Evolutionary conservation across 2,113 vertebrate genomes (phyloP), one percentile per base, ranked within the genome.

Genomic region (Nothoprocta pentlandii): DNA sequence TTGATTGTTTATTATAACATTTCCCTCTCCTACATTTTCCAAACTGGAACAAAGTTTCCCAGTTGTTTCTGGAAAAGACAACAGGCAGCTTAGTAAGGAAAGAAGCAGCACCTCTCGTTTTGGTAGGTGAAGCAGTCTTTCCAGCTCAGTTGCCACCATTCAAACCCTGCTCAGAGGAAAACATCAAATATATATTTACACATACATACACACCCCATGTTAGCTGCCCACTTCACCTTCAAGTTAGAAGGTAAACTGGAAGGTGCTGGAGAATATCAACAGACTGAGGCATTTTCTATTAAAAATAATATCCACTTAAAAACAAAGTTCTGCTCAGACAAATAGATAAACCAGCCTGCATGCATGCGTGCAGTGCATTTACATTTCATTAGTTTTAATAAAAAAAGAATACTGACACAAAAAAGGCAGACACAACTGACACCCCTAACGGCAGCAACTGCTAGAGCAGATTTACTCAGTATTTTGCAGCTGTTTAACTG

Each of bases 401-500:
- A 14, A 26, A 25, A 71, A 6, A 54, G 80, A 83, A 87, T 10
- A 3, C 12, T 67, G 42, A 58, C 16, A 42, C 2, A 34, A 22
- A 42, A 34, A 16, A 76, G 2, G 2, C 12, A 86, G 63, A 39
- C 39, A 34, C 9, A 64, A 14, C 8, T 86, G 22, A 49, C 25
- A 54, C 17, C 5, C 77, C 64, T 73, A 20, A 83, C 19, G 13
- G 7, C 0, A 0, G 1, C 71, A 32, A 34, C 36, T 36, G 3
- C 12, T 83, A 4, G 39, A 39, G 15, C 15, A 53, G 5, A 26
- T 68, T 49, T 71, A 62, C 13, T 44, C 19, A 15, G 10, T 5
- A 69, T 77, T 61, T 66, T 70, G 4, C 13, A 61, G 20, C 12
- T 69, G 39, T 59, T 36, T 1, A 23, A 61, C 68, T 85, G 15